These are phyloP conservation scores for Rhaphigaster nebulosa DNA, from an alignment of 2,888 invertebrate genomes.

Conservation along the genomic window DNA sequence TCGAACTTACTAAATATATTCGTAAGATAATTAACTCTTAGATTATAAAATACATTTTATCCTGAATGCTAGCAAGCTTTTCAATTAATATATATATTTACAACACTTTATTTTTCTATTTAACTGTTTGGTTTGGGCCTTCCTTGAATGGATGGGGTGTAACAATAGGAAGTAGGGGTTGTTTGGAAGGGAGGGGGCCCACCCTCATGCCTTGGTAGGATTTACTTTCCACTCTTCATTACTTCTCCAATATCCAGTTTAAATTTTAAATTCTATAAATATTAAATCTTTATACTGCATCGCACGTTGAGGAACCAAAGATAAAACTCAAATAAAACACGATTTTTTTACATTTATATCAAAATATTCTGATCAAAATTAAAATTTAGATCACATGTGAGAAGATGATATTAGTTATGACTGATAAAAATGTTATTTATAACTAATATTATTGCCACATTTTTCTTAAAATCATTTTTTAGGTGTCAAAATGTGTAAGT, in stretches of 20 bases:
- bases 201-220: neutral
- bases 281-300: neutral
- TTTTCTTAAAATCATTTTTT: no score
- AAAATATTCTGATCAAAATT: no score
- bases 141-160: neutral
- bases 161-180: slow-evolving; percentile 6
- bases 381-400: no score
- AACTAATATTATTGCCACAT: no score
- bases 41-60: neutral
- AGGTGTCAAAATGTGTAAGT: no score
- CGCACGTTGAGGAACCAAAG: no score
- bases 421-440: no score
- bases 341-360: no score
- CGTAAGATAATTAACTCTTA: no score
- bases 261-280: neutral
- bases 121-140: neutral
- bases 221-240: neutral
- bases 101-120: neutral
- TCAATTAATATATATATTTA: neutral
- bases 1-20: no score
- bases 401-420: no score
- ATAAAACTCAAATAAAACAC: no score
- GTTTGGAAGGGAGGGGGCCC: neutral
- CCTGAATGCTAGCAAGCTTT: neutral
- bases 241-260: neutral